A percentile compares a stretch with the other conserved stretches of the same genome.
Evolutionary conservation across 2,888 invertebrate genomes (phyloP).

Genomic region (Lamellibrachia columna): DNA sequence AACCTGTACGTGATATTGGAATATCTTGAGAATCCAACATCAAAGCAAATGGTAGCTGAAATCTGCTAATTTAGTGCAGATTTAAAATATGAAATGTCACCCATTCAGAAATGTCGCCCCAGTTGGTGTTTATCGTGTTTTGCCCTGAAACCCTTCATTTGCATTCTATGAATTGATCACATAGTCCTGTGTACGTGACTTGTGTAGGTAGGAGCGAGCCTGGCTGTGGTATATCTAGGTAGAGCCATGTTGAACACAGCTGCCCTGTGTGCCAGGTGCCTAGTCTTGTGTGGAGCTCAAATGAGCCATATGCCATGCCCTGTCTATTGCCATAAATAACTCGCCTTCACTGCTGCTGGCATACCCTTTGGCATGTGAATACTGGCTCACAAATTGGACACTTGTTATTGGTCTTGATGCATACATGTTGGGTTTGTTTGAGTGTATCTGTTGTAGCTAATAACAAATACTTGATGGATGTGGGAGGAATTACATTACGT

Average conservation of each 20-base stretch:
- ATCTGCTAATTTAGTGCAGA: too few species aligned
- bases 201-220: background rate
- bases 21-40: too few species aligned
- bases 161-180: background rate
- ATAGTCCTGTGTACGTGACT: background rate
- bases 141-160: background rate
- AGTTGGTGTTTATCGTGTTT: too few species aligned
- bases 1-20: too few species aligned
- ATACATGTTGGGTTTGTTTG: background rate
- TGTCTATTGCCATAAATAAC: constrained; percentile 1
- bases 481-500: background rate
- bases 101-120: too few species aligned
- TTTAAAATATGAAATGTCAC: too few species aligned
- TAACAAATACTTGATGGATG: background rate
- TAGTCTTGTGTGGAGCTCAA: background rate
- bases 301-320: background rate
- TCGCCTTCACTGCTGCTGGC: background rate
- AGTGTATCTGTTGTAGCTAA: background rate
- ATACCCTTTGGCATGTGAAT: background rate
- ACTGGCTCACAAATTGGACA: background rate
- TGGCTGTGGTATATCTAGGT: background rate
- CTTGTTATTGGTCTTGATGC: background rate
- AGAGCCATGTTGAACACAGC: background rate
- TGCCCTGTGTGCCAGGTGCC: background rate
- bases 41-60: too few species aligned